Evolutionary conservation across 2,888 invertebrate species (phyloP), one percentile per base, ranked within the genome.

Genomic region (Nemotelus pantherinus): DNA sequence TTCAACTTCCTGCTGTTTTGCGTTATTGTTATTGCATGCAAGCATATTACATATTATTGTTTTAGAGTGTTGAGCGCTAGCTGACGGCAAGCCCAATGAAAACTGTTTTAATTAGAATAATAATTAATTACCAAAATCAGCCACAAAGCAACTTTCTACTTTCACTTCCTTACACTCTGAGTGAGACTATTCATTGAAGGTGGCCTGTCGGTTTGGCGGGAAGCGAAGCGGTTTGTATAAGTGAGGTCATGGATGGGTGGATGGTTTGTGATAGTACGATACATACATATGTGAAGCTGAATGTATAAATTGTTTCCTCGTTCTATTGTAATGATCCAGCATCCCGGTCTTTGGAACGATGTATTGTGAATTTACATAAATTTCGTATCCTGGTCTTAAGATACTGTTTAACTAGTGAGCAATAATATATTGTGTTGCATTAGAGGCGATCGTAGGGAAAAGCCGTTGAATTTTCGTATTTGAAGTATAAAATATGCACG

Each of bases 101-200:
- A 76, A 76, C 65, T 76, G 76, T 76, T 76, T 76, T 76, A 76
- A 76, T 76, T 76, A 76, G 65, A 76, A 76, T 76, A 76, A 76
- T 76, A 76, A 76, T 76, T 76, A 76, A 76, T 76, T 64, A 76
- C 55, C 58, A 65, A 65, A 76, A 76, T 76, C 76, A 60, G 65
- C 64, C 76, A 47, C 63, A 74, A 74, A 74, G 60, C 74, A 45
- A 47, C 63, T 41, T 74, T 60, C 63, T 63, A 48, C 58, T 72
- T 47, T 50, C 74, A 70, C 60, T 74, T 74, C 74, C 63, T 74
- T 39, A 10, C 63, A 44, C 47, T 65, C 41, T 3, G 25, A 47
- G 10, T 3, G n/a, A 65, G 65, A 41, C 65, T 47, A 47, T 65
- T 47, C 44, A 45, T 47, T 47, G 25, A 25, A 25, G 25, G 25